Evolutionary conservation across 2,113 vertebrate species (phyloP).

Genomic region (Chlorodrepanis virens): DNA sequence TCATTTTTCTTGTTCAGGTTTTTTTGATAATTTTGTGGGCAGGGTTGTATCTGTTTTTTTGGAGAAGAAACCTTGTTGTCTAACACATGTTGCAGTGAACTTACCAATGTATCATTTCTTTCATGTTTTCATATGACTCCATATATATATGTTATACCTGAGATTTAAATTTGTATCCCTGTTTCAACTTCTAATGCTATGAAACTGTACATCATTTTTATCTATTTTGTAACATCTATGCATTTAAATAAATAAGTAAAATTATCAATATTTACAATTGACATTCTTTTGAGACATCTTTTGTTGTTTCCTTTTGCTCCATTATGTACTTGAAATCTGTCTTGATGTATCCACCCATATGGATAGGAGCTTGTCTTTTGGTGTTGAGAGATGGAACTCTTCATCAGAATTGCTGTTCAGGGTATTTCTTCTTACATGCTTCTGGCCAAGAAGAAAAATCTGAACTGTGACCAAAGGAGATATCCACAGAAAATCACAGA

Average conservation of each 20-base stretch:
- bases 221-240: constrained; percentile 35
- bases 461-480: neutral
- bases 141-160: constrained; percentile 8
- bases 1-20: neutral
- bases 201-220: constrained; percentile 31
- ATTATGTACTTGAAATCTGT: neutral
- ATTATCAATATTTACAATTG: neutral
- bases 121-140: neutral
- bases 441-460: neutral
- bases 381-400: neutral
- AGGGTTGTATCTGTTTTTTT: neutral
- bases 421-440: neutral
- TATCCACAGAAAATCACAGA: neutral
- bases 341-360: neutral
- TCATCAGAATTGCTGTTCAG: neutral
- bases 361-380: neutral
- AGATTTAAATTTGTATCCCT: constrained; percentile 28
- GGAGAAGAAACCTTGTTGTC: constrained; percentile 14
- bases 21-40: neutral
- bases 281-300: neutral
- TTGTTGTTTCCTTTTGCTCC: neutral
- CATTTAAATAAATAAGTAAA: constrained; percentile 64
- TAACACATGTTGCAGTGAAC: neutral
- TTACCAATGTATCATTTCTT: neutral
- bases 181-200: constrained; percentile 13